Evolutionary conservation across 2,888 invertebrate species (phyloP), one percentile per base, ranked within the genome.

Genomic region (Cerceris ruficornis): DNA sequence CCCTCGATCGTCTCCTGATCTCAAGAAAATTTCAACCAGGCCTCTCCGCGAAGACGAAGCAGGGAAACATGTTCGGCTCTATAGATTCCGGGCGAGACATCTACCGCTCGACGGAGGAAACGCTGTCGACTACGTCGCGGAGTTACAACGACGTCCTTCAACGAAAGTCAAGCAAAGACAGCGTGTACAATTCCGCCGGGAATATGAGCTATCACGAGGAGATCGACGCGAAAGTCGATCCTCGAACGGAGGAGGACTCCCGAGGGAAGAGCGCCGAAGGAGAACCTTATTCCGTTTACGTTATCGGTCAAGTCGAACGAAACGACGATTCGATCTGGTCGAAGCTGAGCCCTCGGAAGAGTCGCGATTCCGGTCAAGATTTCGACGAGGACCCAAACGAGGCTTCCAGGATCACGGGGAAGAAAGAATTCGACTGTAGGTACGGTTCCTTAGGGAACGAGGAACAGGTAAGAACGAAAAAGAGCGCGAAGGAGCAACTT

Each of bases 91-190:
- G 42, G 4, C 78, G 81, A 6, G 84, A 86, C 2, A 86, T 88
- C 39, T 88, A 81, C 49, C 75, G 81, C 8, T 82, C 90, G 0
- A 85, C 67, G 17, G 86, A 88, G 17, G 84, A 88, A 17, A 71
- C 80, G 0, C 62, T 80, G 6, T 69, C 79, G 0, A 81, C 77
- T 5, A 68, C 83, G 0, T 83, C 86, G 0, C 82, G 73, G 46
- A 72, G 69, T 2, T 82, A 79, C 42, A 81, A 82, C 0, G 60
- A 74, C 6, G 59, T 67, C 7, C 71, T 75, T 8, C n/a, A 62
- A 11, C 64, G 28, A 2, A 78, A 69, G 46, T 55, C 69, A 0
- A 69, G 50, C n/a, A 58, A 78, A 1, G 76, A 64, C 6, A 69
- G 42, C 61, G 73, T 80, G 0, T 84, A 72, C 55, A 58, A 50